A percentile compares a stretch with the other conserved stretches of the same genome.
Conservation (phyloP, 2,888 invertebrate species). For the Gortyna flavago region DNA sequence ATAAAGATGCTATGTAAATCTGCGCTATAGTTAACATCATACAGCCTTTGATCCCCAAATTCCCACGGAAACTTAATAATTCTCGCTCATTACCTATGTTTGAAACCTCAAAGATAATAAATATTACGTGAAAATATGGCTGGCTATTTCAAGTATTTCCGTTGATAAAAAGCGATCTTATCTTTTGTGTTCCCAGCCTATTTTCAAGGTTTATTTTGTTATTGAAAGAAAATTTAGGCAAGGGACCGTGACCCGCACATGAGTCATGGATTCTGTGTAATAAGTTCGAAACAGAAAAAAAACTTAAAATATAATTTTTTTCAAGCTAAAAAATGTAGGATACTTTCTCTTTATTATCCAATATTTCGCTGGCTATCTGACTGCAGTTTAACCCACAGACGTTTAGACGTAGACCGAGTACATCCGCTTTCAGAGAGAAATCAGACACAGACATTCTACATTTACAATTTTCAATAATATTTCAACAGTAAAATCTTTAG, state of each 20-base stretch:
- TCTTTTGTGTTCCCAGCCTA: constrained; percentile 5
- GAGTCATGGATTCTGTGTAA: background rate
- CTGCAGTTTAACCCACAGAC: background rate
- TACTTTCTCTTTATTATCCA: background rate
- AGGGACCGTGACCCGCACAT: background rate
- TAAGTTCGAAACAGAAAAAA: background rate
- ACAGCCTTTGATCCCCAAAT: background rate
- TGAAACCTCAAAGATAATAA: background rate
- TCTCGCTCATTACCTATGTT: background rate
- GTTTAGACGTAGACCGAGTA: background rate
- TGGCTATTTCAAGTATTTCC: constrained; percentile 18
- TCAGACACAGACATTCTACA: background rate
- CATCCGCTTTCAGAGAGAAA: constrained; percentile 26
- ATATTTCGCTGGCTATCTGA: background rate
- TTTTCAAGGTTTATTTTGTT: constrained; percentile 24
- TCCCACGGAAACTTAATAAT: background rate
- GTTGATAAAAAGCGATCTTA: background rate
- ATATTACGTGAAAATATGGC: background rate
- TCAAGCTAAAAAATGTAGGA: background rate
- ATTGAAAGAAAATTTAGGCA: background rate
- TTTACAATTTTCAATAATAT: background rate
- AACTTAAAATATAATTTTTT: background rate
- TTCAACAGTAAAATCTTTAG: background rate
- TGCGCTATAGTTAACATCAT: background rate
- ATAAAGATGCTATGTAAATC: background rate